These are phyloP conservation scores for Luscinia luscinia DNA, from an alignment of 2,797 vertebrate genomes.

Conservation along the genomic window DNA sequence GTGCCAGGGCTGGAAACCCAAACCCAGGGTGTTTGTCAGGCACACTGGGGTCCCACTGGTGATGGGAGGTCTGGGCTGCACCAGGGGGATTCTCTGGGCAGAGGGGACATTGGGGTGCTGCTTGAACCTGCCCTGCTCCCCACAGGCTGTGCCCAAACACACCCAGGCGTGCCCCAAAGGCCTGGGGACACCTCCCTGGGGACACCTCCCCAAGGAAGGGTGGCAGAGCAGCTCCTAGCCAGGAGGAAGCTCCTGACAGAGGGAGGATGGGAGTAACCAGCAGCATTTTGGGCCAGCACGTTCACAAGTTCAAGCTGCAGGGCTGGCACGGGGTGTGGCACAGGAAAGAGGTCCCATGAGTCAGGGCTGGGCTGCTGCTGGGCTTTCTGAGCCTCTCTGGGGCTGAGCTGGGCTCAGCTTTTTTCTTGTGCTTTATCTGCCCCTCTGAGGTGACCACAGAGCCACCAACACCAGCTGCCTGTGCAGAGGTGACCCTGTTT, in stretches of 20 bases:
- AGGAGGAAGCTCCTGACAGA: neutral
- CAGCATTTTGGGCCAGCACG: fast-evolving
- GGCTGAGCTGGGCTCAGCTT: neutral
- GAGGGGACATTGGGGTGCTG: neutral
- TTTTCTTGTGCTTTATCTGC: neutral
- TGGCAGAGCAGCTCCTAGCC: neutral
- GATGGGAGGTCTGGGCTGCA: neutral
- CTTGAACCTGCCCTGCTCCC: neutral
- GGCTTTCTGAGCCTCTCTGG: neutral
- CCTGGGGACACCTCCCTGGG: neutral
- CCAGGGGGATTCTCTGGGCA: neutral
- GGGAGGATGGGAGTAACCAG: neutral
- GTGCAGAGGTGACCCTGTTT: fast-evolving
- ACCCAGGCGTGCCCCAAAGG: neutral
- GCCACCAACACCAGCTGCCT: fast-evolving
- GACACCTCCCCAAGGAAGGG: neutral
- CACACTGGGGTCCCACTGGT: fast-evolving
- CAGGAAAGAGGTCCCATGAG: neutral
- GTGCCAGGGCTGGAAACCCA: fast-evolving
- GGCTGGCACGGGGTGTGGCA: neutral
- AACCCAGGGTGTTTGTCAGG: fast-evolving
- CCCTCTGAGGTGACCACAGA: neutral
- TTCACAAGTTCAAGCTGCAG: neutral
- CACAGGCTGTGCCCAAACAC: neutral
- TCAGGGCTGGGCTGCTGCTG: neutral